A percentile compares a stretch with the other conserved stretches of the same genome.
Conservation (phyloP, 1,140 invertebrate genomes). For the Sarcophaga peregrina region DNA sequence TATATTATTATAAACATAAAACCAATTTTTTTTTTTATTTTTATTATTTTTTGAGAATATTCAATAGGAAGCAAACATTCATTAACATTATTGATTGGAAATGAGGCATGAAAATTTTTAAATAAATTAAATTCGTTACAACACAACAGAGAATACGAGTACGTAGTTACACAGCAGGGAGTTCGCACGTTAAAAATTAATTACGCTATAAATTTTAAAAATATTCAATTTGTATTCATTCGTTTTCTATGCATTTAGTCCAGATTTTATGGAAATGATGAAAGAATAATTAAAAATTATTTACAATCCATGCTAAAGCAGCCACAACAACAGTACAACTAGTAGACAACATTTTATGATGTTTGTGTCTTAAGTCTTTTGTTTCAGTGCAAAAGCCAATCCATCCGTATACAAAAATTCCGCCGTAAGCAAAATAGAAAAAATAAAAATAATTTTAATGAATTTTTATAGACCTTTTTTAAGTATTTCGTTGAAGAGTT, state of each 20-base stretch:
- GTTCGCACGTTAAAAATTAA: background rate
- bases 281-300: too few relatives aligned
- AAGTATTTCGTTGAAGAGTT: too few relatives aligned
- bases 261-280: too few relatives aligned
- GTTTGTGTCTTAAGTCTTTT: background rate
- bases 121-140: background rate
- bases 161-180: background rate
- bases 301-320: too few relatives aligned
- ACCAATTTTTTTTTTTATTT: too few relatives aligned
- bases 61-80: background rate
- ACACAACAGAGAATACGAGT: background rate
- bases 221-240: background rate
- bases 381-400: background rate
- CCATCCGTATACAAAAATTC: too few relatives aligned
- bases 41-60: too few relatives aligned
- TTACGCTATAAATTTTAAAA: background rate
- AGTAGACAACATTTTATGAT: background rate
- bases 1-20: too few relatives aligned
- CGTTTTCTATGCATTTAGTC: too few relatives aligned
- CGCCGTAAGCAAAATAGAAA: too few relatives aligned
- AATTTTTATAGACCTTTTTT: too few relatives aligned
- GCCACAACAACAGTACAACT: background rate
- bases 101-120: background rate
- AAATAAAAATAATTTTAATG: too few relatives aligned
- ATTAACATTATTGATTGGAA: slow-evolving; percentile 6